These are phyloP conservation scores for Bergia sp. DNA, from an alignment of 92 coral and sea anemone genomes.

Conservation along the genomic window DNA sequence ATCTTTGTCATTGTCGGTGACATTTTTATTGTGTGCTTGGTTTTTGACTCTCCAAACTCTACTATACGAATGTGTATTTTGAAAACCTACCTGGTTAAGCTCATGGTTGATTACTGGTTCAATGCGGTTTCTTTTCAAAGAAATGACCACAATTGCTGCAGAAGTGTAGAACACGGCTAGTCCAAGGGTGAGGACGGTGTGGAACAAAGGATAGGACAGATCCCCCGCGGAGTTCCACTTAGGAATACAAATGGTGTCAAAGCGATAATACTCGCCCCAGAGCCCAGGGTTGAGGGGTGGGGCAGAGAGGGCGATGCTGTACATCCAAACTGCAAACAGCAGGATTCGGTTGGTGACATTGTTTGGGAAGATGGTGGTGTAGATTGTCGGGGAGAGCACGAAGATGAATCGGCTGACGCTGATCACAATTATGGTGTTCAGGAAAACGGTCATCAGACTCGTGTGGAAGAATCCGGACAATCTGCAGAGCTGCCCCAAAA, in stretches of 20 bases:
- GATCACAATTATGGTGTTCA: conserved; percentile 12
- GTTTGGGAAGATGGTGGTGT: conserved; percentile 4
- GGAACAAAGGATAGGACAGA: conserved; percentile 19
- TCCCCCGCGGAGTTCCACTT: background rate
- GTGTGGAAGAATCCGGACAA: conserved; percentile 16
- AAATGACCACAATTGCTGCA: background rate
- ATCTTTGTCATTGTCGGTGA: too few species aligned
- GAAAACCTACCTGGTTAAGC: background rate
- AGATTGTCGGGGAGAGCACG: conserved; percentile 8
- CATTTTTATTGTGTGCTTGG: background rate
- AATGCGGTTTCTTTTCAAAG: conserved; percentile 1
- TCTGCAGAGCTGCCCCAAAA: background rate
- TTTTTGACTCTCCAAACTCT: background rate
- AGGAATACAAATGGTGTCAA: conserved; percentile 3
- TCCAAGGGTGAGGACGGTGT: background rate
- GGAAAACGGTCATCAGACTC: conserved; percentile 8
- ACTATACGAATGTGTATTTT: background rate
- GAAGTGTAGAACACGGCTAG: conserved; percentile 5
- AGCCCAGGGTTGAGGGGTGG: conserved; percentile 27
- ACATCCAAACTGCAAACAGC: conserved; percentile 25
- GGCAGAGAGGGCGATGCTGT: conserved; percentile 20
- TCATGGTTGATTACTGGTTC: background rate
- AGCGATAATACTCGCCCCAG: conserved; percentile 29
- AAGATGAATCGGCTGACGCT: conserved; percentile 2
- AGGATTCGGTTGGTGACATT: conserved; percentile 7